Base-by-base conservation (phyloP, 2,888 invertebrate genomes). In the Pyrrhia umbra region DNA sequence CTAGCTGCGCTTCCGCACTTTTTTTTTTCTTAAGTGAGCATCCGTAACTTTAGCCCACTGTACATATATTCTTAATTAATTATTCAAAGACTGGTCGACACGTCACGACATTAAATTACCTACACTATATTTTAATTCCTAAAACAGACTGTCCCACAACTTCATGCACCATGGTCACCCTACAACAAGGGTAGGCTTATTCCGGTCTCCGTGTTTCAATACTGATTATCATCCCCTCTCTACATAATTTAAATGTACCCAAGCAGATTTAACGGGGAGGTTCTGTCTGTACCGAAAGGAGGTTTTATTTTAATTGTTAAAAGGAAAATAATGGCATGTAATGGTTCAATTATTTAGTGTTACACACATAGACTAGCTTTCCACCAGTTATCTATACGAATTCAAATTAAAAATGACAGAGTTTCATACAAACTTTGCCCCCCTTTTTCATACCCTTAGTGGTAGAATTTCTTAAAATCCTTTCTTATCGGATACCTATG, bases 171-270 rank as follows among this genome's bases (percentile, higher is more conserved):
- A 55, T 45, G 47, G 68, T 2, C 40, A 56, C 55, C 57, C 42
- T 27, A 40, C 6, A 16, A 8, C 6, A n/a, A 62, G 52, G 68
- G 74, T 67, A 62, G 71, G 62, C 42, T 72, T 72, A 72, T 72
- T 72, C 45, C 57, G 51, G 68, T 43, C 50, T n/a, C 30, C 3
- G 72, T 68, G 54, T 68, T 68, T 55, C 65, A 69, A 65, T 73
- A 56, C 43, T 63, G 57, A 74, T 73, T 73, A 67, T 61, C 15
- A 39, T 40, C 58, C 46, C 18, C 18, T 9, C 68, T 30, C 6
- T 63, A 43, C 46, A 68, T 71, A 46, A 71, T 85, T 68, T 68
- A 58, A 55, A 55, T 6, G 18, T 15, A 54, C 56, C 51, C 66
- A 10, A 21, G 2, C 18, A 16, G 15, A 15, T 23, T 69, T 59